A percentile compares a stretch with the other conserved stretches of the same genome.
Evolutionary conservation across 2,113 vertebrate genomes (phyloP).

Genomic region (Mustela lutreola): DNA sequence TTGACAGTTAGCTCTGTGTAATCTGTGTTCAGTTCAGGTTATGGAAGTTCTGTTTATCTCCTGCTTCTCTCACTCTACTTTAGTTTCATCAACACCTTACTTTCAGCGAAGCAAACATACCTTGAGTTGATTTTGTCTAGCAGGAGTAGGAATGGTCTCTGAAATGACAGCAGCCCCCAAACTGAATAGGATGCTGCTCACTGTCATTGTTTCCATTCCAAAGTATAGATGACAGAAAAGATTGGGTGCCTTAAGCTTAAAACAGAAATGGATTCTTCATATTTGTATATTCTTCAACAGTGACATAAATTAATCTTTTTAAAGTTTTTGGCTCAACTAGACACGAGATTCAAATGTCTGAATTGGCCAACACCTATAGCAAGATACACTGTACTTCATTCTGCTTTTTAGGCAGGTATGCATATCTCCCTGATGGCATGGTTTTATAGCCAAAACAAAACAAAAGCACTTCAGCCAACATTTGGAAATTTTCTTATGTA

Average conservation of each 20-base stretch:
- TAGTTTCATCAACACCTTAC: not conserved
- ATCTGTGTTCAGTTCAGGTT: not conserved
- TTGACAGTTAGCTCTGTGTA: not conserved
- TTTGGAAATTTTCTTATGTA: not conserved
- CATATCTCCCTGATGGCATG: not conserved
- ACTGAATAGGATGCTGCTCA: not conserved
- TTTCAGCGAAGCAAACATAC: not conserved
- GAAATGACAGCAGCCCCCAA: not conserved
- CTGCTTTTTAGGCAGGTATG: not conserved
- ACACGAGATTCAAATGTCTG: not conserved
- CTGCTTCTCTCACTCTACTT: not conserved
- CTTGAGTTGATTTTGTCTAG: not conserved
- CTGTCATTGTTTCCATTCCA: not conserved
- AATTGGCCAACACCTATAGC: not conserved
- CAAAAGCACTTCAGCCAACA: not conserved
- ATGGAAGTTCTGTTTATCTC: not conserved
- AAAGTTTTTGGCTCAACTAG: not conserved
- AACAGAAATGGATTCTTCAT: not conserved
- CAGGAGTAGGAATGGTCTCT: not conserved
- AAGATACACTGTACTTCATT: not conserved
- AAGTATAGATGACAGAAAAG: not conserved
- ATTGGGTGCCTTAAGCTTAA: not conserved
- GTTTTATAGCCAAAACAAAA: not conserved
- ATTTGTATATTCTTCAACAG: not conserved
- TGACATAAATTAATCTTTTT: not conserved